These are phyloP conservation scores for Nomada flava DNA, from an alignment of 2,888 invertebrate species.

Conservation along the genomic window DNA sequence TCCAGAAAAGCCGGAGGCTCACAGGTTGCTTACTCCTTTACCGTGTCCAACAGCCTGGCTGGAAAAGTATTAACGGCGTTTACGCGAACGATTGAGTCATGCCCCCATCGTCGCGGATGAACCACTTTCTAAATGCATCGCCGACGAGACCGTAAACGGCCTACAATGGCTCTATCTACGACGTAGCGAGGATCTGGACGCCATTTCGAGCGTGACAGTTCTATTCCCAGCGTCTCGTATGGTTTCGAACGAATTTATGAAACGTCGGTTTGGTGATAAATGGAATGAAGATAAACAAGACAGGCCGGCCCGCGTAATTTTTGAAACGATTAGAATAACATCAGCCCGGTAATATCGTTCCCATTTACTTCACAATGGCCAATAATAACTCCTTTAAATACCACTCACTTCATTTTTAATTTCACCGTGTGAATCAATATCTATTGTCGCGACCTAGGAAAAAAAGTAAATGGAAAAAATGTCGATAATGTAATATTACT, in stretches of 20 bases:
- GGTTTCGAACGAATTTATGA: background rate
- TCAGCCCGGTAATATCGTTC: too few species aligned
- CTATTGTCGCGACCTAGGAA: too few species aligned
- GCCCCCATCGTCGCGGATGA: conserved; percentile 74
- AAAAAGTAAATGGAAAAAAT: too few species aligned
- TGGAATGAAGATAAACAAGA: too few species aligned
- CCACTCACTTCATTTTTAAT: too few species aligned
- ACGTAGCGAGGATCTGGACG: conserved; percentile 39
- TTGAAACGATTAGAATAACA: background rate
- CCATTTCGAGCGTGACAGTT: conserved; percentile 32
- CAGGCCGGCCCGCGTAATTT: background rate
- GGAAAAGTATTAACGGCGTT: conserved; percentile 68
- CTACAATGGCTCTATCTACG: conserved; percentile 75
- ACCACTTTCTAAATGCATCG: conserved; percentile 80
- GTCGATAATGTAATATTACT: too few species aligned
- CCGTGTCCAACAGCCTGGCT: conserved; percentile 16
- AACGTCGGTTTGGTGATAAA: background rate
- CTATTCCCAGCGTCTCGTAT: conserved; percentile 22
- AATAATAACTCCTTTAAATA: too few species aligned
- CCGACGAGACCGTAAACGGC: conserved; percentile 74
- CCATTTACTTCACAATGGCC: too few species aligned
- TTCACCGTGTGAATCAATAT: too few species aligned
- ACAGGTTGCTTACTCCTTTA: conserved; percentile 42
- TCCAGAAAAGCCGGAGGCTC: conserved; percentile 22
- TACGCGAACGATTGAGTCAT: conserved; percentile 77